phyloP scores from a whole-genome alignment of 2,888 invertebrate species.

The Artemia sinica region DNA sequence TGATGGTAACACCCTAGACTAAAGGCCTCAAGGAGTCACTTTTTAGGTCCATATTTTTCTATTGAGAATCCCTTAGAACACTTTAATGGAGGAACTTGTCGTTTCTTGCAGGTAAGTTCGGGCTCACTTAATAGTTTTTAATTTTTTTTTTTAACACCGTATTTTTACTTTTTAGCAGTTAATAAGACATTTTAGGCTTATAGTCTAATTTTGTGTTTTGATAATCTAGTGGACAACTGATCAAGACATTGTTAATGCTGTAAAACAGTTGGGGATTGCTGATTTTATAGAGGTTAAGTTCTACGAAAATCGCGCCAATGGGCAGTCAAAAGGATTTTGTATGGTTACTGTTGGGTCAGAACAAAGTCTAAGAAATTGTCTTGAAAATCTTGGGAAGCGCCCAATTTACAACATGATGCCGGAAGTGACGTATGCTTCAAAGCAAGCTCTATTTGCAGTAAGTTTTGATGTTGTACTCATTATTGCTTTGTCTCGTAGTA shows the following conservation, averaged over 20 bases:
- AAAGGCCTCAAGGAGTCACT: too few relatives aligned
- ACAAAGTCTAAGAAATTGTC: conserved; percentile 63
- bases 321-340: conserved; percentile 96
- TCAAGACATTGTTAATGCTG: conserved; percentile 81
- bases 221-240: conserved; percentile 84
- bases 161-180: too few relatives aligned
- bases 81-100: too few relatives aligned
- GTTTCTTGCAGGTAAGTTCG: too few relatives aligned
- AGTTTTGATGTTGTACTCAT: conserved; percentile 21
- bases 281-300: conserved; percentile 97
- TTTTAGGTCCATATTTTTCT: too few relatives aligned
- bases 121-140: too few relatives aligned
- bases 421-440: conserved; percentile 83
- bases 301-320: conserved; percentile 96
- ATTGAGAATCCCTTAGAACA: too few relatives aligned
- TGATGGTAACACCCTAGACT: too few relatives aligned
- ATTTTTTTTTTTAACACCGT: too few relatives aligned
- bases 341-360: conserved; percentile 86
- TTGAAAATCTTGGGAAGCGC: conserved; percentile 86
- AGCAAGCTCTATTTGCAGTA: conserved; percentile 55
- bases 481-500: conserved; percentile 2
- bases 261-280: conserved; percentile 65
- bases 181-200: too few relatives aligned
- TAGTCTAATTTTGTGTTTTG: too few relatives aligned
- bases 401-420: conserved; percentile 90